Evolutionary conservation across 2,797 vertebrate species (phyloP).

Genomic region (Leontocebus nigricollis): DNA sequence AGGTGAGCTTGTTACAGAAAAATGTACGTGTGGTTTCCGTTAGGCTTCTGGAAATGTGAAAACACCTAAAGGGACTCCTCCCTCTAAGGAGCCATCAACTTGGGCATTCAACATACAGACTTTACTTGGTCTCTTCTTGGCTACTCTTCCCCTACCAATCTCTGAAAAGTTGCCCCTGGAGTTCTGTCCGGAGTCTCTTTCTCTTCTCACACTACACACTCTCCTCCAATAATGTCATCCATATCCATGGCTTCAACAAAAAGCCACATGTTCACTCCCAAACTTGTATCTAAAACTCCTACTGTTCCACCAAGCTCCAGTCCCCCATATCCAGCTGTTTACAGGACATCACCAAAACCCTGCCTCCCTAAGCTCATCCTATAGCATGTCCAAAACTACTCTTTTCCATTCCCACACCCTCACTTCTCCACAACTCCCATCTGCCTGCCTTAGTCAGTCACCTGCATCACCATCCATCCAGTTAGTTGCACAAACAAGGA

Average conservation of each 20-base stretch:
- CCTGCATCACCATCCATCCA: background rate
- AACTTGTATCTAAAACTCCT: background rate
- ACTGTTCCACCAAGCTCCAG: too few relatives aligned
- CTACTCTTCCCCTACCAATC: background rate
- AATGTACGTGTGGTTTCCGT: background rate
- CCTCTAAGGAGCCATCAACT: background rate
- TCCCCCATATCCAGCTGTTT: background rate
- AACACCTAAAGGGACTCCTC: background rate
- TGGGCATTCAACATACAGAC: background rate
- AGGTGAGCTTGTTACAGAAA: background rate
- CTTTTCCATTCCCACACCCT: fast-evolving
- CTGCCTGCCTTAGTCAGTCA: background rate
- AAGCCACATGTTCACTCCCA: background rate
- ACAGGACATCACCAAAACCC: background rate
- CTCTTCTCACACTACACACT: background rate
- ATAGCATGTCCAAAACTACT: background rate
- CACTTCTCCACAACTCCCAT: background rate
- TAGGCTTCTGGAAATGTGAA: background rate
- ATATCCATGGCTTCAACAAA: background rate
- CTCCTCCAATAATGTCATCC: background rate
- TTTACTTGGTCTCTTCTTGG: background rate
- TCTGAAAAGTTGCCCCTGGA: background rate
- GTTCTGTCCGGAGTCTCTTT: background rate
- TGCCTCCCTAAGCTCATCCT: background rate
- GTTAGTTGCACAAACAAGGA: background rate